Evolutionary conservation across 2,888 invertebrate genomes (phyloP).

Genomic region (Spatulosminthurus flaviceps): DNA sequence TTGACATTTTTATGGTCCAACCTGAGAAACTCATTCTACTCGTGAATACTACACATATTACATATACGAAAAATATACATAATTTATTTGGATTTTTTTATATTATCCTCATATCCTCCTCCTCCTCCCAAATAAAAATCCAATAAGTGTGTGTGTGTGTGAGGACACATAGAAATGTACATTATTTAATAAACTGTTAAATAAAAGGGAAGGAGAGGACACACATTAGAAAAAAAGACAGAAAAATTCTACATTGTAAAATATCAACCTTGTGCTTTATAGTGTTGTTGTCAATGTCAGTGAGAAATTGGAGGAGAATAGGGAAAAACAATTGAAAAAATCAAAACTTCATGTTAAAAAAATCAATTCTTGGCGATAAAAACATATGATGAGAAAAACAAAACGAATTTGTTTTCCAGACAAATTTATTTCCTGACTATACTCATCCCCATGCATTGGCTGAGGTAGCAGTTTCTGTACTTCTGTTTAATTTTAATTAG

Average conservation of each 20-base stretch:
- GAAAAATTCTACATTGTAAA: background rate
- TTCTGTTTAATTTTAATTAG: no score
- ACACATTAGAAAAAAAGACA: background rate
- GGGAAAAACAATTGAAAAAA: background rate
- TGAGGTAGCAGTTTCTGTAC: no score
- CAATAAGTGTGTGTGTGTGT: background rate
- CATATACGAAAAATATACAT: background rate
- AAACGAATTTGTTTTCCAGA: no score
- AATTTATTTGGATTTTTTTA: no score
- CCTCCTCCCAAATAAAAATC: background rate
- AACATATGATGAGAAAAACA: no score
- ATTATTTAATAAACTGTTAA: no score
- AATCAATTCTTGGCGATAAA: no score
- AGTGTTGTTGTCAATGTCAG: constrained; percentile 1
- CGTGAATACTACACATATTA: background rate
- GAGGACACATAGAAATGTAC: no score
- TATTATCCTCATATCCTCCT: background rate
- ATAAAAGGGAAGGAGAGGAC: no score
- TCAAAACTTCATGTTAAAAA: background rate
- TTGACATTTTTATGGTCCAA: constrained; percentile 3
- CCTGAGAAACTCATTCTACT: background rate
- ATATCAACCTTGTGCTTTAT: background rate
- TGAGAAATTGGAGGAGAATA: background rate
- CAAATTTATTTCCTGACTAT: no score
- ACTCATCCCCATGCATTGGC: no score